Base-by-base conservation (phyloP, 2,888 invertebrate genomes). In the Torymus texanus region DNA sequence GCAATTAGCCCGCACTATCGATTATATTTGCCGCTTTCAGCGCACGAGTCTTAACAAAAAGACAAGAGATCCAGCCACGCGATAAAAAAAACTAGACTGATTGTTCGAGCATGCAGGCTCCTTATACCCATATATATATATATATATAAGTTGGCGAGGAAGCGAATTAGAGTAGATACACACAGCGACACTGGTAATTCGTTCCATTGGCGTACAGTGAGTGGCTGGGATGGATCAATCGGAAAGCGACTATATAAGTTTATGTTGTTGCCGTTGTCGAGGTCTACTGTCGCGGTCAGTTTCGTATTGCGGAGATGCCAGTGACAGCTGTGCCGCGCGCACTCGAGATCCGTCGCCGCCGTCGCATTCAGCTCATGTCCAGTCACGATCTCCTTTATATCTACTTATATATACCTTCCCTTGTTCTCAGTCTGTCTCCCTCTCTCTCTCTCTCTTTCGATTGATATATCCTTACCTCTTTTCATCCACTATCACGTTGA, bases 231-330 rank as follows among this genome's bases (percentile, higher is more conserved):
- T 84, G 87, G 88, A 90, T 89, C 89, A 89, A 90, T 90, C 89
- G 90, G 86, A 87, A 88, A 87, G 87, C 86, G 85, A 88, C 88
- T 90, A 89, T 90, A 89, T 89, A 89, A 89, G 90, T 89, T 89
- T 89, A 89, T 87, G 88, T 85, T 87, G 89, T 87, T 88, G 89
- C 86, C 87, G 88, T 88, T 87, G 88, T 87, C 88, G 41, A 66
- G 24, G n/a, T 65, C 87, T 87, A 86, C 87, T 89, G 90, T 89
- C 88, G 89, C 85, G 90, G 90, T 90, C 90, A 90, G 90, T 90
- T 90, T 89, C 87, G 89, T 87, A 90, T 90, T 89, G 89, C 89
- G 63, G 62, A 88, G 86, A 87, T 90, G 90, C 87, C 87, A 87
- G 87, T 88, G 90, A 89, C 90, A 90, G 90, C 88, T 88, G 88